phyloP scores from a whole-genome alignment of 2,113 vertebrate genomes.

The Fulmarus glacialis region DNA sequence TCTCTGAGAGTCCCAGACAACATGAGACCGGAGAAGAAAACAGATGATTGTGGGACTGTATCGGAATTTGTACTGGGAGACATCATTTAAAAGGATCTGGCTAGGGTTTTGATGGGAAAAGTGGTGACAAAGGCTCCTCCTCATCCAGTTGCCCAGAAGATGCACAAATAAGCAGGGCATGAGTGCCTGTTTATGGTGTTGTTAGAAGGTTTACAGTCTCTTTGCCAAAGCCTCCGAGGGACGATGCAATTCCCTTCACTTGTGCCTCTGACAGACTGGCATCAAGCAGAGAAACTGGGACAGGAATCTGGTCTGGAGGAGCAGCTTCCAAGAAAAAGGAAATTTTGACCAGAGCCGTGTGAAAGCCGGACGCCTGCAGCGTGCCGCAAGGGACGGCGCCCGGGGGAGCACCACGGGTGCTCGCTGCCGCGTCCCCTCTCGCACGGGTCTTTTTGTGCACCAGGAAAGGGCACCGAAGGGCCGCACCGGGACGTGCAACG shows the following conservation, averaged over 20 bases:
- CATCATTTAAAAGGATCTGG: background rate
- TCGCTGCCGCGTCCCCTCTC: fast-evolving
- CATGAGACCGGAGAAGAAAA: background rate
- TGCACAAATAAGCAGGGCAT: background rate
- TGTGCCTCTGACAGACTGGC: background rate
- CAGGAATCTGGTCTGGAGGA: background rate
- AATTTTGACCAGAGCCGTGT: background rate
- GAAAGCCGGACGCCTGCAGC: background rate
- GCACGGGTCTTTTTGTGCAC: background rate
- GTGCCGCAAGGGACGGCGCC: background rate
- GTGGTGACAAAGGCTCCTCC: background rate
- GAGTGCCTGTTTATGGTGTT: background rate
- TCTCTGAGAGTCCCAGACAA: background rate
- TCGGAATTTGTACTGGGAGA: background rate
- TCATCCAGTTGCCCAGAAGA: background rate
- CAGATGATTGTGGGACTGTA: background rate
- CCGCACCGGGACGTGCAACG: background rate
- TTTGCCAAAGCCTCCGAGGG: background rate
- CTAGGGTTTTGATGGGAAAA: background rate
- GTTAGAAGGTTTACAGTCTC: background rate
- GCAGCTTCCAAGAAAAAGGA: background rate
- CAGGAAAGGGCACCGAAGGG: background rate
- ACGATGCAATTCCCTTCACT: background rate
- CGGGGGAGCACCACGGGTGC: background rate
- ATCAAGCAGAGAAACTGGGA: background rate